Base-by-base conservation (phyloP, 2,888 invertebrate species). In the Syrista parreyssii region DNA sequence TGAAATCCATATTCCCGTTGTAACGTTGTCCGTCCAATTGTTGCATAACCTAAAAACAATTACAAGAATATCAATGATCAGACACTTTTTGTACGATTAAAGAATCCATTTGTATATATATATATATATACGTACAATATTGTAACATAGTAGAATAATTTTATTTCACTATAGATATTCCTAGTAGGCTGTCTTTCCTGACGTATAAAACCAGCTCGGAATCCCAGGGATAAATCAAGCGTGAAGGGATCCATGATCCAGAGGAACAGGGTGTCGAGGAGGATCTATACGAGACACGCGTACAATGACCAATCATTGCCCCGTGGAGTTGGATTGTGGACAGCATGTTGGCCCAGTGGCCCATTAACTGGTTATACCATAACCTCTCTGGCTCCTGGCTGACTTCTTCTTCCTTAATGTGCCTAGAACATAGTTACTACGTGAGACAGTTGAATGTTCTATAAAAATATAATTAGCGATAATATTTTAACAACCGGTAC, bases 341-440 rank as follows among this genome's bases (percentile, higher is more conserved):
- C 73, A 75, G 78, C 81, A 82, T 79, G 76, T 79, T 82, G 79
- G 78, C 81, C 82, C 78, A 79, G 78, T 85, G 82, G 82, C 82
- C 80, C 79, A 81, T 84, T 81, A 82, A 84, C 83, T 79, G 81
- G 77, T 86, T 85, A 81, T 84, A 83, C 86, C 83, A 82, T 77
- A 83, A 79, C 68, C 82, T 84, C 83, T 81, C 75, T 74, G 77
- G 76, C 76, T 79, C 74, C 80, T 82, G 80, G 80, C 83, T 76
- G 76, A 55, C 23, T 55, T 55, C 55, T 55, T 55, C 23, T 23
- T 55, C 23, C 55, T 23, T 55, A 23, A 2, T 9, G 23, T 23
- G 55, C 23, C 55, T 55, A 2, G 23, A 55, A 23, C 6, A 23
- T 55, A 23, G 55, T 55, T 55, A 55, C 55, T 55, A 55, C 55